Evolutionary conservation across 2,113 vertebrate genomes (phyloP), one percentile per base, ranked within the genome.

Genomic region (Microcebus griseorufus): DNA sequence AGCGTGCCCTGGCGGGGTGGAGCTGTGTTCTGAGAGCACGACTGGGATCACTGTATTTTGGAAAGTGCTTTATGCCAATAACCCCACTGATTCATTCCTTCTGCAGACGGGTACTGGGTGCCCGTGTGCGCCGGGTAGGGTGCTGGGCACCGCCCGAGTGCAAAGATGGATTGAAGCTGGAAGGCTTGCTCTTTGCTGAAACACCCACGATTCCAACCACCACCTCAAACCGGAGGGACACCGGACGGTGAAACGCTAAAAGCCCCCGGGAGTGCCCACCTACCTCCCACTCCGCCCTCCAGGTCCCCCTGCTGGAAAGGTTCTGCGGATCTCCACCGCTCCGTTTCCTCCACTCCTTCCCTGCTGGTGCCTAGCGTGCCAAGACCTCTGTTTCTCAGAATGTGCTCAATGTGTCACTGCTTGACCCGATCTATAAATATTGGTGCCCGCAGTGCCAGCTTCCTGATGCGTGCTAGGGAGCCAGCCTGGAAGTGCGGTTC

Each of bases 401-500:
- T 27, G 12, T 92, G 62, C 78, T 90, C 94, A 62, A 95, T 32
- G 92, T 91, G 83, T 94, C 91, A 85, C 20, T 84, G 90, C 80
- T 94, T 95, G 94, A 96, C 97, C 93, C 6, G 72, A 55, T 84
- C 94, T 94, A 95, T 97, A 97, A 97, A 98, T 96, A 96, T 96
- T 96, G 72, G 96, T 96, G 94, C 89, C 96, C 69, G 0, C n/a
- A 34, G 83, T 88, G 88, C 95, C 93, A 85, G 18, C 67, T 94
- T 84, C 23, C 34, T 76, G 83, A 83, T 37, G 42, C 76, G 55
- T 96, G 80, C 93, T 39, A 42, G 82, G 37, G 42, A 80, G 48
- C 92, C 92, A 23, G 93, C 81, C 72, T 96, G 95, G 72, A 73
- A 85, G 92, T 70, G 65, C 2, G 12, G 86, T 87, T 82, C 70